These are phyloP conservation scores for Yponomeuta sedellus DNA, from an alignment of 2,888 invertebrate genomes.

Conservation along the genomic window DNA sequence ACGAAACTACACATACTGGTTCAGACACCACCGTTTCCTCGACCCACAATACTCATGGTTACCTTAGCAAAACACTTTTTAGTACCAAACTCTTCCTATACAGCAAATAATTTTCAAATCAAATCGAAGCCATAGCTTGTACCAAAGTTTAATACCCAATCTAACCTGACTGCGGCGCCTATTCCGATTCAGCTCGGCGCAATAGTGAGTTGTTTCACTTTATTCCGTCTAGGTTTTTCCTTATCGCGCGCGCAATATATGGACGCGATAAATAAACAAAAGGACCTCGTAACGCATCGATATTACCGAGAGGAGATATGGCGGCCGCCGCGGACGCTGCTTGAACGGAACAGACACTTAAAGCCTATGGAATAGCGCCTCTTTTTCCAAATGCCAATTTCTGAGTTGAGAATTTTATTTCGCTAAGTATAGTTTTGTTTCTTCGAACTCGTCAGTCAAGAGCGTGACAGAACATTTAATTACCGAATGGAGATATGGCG, in stretches of 20 bases:
- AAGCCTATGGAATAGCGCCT: no score
- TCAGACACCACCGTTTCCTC: no score
- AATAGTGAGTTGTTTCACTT: neutral
- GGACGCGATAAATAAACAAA: conserved; percentile 17
- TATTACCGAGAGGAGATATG: conserved; percentile 12
- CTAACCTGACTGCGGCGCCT: neutral
- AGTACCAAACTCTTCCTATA: no score
- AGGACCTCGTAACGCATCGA: conserved; percentile 11
- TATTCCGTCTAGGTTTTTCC: conserved; percentile 7
- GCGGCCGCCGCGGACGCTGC: neutral
- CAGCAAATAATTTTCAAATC: neutral
- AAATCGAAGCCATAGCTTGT: neutral
- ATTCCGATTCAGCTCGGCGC: neutral
- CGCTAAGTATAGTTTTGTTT: no score
- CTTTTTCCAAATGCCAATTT: no score
- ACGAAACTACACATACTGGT: no score
- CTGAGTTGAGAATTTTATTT: no score
- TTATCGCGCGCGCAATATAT: conserved; percentile 16
- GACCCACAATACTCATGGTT: no score
- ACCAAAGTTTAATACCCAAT: neutral
- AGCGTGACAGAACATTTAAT: no score
- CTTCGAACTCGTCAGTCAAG: no score
- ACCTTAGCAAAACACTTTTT: no score
- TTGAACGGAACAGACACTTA: neutral
- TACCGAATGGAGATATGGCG: conserved; percentile 10